These are phyloP conservation scores for Oophaga pumilio DNA, from an alignment of 2,113 vertebrate genomes.

Conservation along the genomic window DNA sequence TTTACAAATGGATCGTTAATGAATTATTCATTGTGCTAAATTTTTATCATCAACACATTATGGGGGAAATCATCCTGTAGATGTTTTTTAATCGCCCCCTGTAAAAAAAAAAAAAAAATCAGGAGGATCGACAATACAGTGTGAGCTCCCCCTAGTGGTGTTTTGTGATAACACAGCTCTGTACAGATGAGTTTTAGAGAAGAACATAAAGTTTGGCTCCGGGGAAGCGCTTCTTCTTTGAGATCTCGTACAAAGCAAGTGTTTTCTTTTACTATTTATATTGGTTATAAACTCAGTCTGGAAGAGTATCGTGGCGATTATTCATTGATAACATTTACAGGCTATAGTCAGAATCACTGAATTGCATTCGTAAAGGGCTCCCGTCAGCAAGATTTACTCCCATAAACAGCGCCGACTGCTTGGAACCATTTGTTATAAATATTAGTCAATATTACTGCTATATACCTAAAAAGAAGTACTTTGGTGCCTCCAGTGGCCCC, in stretches of 20 bases:
- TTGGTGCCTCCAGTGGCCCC: no score
- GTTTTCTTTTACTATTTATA: background rate
- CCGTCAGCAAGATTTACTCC: no score
- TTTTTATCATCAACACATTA: slow-evolving; percentile 49
- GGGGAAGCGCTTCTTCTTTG: background rate
- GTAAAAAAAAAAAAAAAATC: background rate
- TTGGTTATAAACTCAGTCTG: background rate
- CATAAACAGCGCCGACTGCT: no score
- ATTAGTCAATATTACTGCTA: no score
- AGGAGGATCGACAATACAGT: background rate
- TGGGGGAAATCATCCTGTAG: slow-evolving; percentile 36
- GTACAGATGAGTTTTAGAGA: background rate
- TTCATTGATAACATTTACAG: background rate
- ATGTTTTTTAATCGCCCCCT: background rate
- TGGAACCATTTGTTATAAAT: no score
- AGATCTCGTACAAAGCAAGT: background rate
- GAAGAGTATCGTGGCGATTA: background rate
- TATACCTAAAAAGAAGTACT: no score
- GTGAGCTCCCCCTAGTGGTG: slow-evolving; percentile 42
- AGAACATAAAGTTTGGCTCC: background rate
- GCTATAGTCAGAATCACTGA: no score
- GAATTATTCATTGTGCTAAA: slow-evolving; percentile 54
- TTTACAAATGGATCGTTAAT: slow-evolving; percentile 45
- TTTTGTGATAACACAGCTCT: background rate
- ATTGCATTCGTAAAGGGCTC: no score